These are phyloP conservation scores for Periophthalmus magnuspinnatus DNA, from an alignment of 2,797 vertebrate species.

Conservation along the genomic window DNA sequence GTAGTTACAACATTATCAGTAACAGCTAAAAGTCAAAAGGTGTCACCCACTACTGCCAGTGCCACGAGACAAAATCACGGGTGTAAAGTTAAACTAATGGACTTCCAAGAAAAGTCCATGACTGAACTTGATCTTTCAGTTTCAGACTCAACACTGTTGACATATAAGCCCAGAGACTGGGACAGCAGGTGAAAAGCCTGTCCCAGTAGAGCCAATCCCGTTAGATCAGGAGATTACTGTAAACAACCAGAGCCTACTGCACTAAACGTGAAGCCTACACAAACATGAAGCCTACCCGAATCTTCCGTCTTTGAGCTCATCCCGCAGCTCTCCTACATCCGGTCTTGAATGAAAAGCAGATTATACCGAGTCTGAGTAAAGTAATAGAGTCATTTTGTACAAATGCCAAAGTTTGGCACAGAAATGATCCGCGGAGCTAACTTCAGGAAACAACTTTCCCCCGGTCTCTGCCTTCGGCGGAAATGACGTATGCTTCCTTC, in stretches of 20 bases:
- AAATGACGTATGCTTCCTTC: slow-evolving; percentile 76
- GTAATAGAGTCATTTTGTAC: slow-evolving; percentile 15
- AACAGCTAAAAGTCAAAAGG: not conserved
- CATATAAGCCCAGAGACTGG: not conserved
- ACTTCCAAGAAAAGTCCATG: not conserved
- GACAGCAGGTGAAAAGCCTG: slow-evolving; percentile 15
- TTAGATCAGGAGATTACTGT: slow-evolving; percentile 20
- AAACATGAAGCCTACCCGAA: slow-evolving; percentile 47
- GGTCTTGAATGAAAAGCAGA: not conserved
- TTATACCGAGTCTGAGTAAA: not conserved
- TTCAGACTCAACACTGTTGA: not conserved
- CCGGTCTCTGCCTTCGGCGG: slow-evolving; percentile 74
- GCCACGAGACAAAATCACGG: not conserved
- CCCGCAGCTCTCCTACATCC: slow-evolving; percentile 21
- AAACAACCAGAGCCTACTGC: not conserved
- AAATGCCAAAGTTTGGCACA: not conserved
- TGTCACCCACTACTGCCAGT: not conserved
- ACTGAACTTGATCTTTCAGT: not conserved
- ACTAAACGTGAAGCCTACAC: not conserved
- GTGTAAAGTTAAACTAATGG: not conserved
- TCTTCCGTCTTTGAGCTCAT: slow-evolving; percentile 47
- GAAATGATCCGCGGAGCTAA: slow-evolving; percentile 40
- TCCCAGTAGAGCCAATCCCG: not conserved
- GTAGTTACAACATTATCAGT: not conserved
- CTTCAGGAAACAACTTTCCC: slow-evolving; percentile 85